These are phyloP conservation scores for Mimachlamys varia DNA, from an alignment of 2,888 invertebrate species.

Conservation along the genomic window DNA sequence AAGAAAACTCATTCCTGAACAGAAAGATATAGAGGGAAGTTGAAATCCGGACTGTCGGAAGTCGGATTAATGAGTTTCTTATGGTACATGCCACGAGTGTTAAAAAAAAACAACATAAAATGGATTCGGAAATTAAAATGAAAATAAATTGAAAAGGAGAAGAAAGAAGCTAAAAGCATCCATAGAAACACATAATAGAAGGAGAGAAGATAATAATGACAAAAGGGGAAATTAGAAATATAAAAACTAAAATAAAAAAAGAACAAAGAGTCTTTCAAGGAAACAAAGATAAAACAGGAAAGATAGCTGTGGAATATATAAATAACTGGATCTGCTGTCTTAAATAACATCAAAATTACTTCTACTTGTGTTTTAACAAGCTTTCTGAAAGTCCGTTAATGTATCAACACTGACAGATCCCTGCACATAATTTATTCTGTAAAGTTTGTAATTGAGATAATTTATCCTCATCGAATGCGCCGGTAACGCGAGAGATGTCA, in stretches of 20 bases:
- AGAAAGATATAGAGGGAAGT: background rate
- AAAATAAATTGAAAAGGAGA: background rate
- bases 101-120: background rate
- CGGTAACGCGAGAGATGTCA: slow-evolving; percentile 8
- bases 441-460: slow-evolving; percentile 17
- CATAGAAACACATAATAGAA: background rate
- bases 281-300: background rate
- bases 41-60: background rate
- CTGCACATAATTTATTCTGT: slow-evolving; percentile 27
- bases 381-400: background rate
- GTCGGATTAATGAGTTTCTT: background rate
- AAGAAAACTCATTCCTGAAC: no score
- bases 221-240: background rate
- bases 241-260: background rate
- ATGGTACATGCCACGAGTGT: background rate
- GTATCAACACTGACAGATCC: background rate
- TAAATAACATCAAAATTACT: slow-evolving; percentile 26
- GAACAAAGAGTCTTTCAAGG: background rate
- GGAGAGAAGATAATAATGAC: background rate
- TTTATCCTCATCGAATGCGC: slow-evolving; percentile 27
- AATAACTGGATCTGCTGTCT: background rate
- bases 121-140: background rate
- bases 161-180: background rate
- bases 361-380: background rate
- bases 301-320: background rate